Evolutionary conservation across 92 coral and sea anemone genomes (phyloP).

Genomic region (Nematostella vectensis): DNA sequence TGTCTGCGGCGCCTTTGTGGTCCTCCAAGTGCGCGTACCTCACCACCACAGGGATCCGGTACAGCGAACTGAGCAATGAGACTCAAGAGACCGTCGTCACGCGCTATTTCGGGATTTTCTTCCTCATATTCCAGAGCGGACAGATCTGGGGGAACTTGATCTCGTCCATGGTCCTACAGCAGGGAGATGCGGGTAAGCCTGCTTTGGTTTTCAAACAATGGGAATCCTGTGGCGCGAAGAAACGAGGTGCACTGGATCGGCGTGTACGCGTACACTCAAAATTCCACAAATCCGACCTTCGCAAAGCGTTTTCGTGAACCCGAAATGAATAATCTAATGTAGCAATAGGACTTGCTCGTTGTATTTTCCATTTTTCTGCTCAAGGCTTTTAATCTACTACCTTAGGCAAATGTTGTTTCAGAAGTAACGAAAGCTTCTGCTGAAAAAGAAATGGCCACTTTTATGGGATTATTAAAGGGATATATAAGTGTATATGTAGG

Average conservation of each 20-base stretch:
- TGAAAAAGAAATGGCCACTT: too few species aligned
- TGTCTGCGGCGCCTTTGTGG: conserved; percentile 97
- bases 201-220: conserved; percentile 3
- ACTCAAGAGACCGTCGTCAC: conserved; percentile 96
- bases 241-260: neutral
- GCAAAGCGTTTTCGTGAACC: too few species aligned
- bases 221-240: neutral
- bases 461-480: too few species aligned
- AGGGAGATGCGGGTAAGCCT: conserved; percentile 24
- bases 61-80: conserved; percentile 54
- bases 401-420: too few species aligned
- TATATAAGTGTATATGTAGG: too few species aligned
- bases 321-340: too few species aligned
- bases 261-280: too few species aligned
- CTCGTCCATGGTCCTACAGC: conserved; percentile 80
- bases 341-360: too few species aligned
- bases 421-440: too few species aligned
- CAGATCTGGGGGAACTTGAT: conserved; percentile 95
- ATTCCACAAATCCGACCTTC: too few species aligned
- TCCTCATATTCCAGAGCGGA: conserved; percentile 92
- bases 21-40: conserved; percentile 94
- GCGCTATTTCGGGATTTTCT: conserved; percentile 85
- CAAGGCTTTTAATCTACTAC: too few species aligned
- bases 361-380: too few species aligned
- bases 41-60: conserved; percentile 85